These are phyloP conservation scores for Metacarcinus magister DNA, from an alignment of 2,888 invertebrate genomes.

Conservation along the genomic window DNA sequence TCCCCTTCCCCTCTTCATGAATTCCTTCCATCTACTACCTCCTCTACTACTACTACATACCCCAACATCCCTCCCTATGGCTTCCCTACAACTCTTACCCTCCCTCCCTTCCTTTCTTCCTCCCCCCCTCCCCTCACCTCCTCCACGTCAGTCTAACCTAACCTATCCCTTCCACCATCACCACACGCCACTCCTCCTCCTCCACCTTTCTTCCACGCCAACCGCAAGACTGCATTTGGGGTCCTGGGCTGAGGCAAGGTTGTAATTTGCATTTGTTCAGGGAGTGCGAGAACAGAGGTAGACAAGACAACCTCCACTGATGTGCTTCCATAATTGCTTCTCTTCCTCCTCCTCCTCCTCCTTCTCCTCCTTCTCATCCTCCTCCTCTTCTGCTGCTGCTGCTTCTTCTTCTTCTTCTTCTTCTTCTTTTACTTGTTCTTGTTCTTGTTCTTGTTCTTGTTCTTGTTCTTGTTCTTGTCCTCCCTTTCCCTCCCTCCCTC, in stretches of 20 bases:
- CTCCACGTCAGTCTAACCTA: too few relatives aligned
- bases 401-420: background rate
- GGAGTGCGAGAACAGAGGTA: constrained; percentile 33
- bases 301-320: background rate
- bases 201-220: background rate
- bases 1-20: background rate
- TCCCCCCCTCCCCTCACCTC: background rate
- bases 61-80: background rate
- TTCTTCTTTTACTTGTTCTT: background rate
- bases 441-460: too few relatives aligned
- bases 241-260: background rate
- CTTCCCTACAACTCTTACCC: background rate
- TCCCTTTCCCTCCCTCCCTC: background rate
- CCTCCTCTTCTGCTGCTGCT: background rate
- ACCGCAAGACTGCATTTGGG: background rate
- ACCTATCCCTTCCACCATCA: background rate
- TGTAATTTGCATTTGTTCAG: constrained; percentile 32
- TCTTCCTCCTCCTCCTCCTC: constrained; percentile 43
- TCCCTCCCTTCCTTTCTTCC: background rate
- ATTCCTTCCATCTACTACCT: background rate
- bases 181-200: background rate
- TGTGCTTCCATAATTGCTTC: background rate
- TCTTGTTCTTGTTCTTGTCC: background rate
- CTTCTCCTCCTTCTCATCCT: background rate
- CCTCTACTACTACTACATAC: background rate